Conservation (phyloP, 2,113 vertebrate genomes). For the Misgurnus anguillicaudatus region DNA sequence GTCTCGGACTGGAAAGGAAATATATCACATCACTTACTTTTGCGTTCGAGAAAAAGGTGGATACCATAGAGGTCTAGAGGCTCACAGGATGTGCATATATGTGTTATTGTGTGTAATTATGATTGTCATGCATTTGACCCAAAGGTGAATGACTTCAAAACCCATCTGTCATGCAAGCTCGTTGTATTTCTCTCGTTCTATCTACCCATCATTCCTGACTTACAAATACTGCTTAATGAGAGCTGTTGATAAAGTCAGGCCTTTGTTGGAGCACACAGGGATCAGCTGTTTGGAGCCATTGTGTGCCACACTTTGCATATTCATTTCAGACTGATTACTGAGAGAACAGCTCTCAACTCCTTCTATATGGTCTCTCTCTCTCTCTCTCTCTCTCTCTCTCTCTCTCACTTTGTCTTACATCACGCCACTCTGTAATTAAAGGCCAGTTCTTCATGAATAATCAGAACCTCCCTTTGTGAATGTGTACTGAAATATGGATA, state of each 20-base stretch:
- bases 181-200: constrained; percentile 35
- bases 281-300: constrained; percentile 69
- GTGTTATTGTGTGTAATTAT: constrained; percentile 30
- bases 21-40: no score
- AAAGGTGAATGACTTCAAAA: constrained; percentile 13
- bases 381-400: constrained; percentile 19
- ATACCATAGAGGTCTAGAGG: no score
- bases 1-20: no score
- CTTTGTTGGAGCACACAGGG: constrained; percentile 48
- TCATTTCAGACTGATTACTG: constrained; percentile 67
- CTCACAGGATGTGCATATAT: no score
- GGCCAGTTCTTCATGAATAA: constrained; percentile 47
- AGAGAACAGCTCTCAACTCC: constrained; percentile 18
- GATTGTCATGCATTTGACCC: not conserved
- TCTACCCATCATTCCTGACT: constrained; percentile 48
- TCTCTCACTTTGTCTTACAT: not conserved
- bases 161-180: constrained; percentile 1
- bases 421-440: constrained; percentile 44
- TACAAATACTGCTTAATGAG: constrained; percentile 50
- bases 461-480: constrained; percentile 36
- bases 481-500: constrained; percentile 44
- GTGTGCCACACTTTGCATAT: constrained; percentile 70
- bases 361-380: constrained; percentile 13
- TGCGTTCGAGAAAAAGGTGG: no score
- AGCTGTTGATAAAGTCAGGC: constrained; percentile 40